Percentiles rank a stretch among this genome's conserved stretches.
These are phyloP conservation scores for Cairina moschata DNA, from an alignment of 2,113 vertebrate genomes.

Conservation along the genomic window DNA sequence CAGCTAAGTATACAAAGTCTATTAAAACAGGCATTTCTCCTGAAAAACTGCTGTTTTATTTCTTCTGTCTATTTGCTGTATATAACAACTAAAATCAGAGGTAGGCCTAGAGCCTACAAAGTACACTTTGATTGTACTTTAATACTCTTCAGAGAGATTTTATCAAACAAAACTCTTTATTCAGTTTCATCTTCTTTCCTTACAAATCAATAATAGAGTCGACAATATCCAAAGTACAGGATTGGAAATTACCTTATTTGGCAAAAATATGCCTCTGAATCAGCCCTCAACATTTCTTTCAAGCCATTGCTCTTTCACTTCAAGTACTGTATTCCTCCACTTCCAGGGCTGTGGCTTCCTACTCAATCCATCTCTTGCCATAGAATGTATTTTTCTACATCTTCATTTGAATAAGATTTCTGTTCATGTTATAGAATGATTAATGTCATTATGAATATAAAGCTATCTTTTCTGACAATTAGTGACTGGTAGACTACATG, in stretches of 20 bases:
- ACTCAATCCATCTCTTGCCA: background rate
- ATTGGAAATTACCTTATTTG: background rate
- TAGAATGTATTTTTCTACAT: background rate
- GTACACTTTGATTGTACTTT: background rate
- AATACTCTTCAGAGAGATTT: background rate
- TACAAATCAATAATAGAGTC: background rate
- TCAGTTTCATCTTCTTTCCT: background rate
- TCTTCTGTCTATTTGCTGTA: background rate
- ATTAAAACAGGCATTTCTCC: background rate
- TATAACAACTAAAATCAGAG: background rate
- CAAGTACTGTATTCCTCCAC: background rate
- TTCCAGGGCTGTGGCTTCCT: background rate
- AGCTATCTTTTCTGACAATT: background rate
- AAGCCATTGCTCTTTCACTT: background rate
- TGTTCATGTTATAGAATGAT: background rate
- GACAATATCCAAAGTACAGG: background rate
- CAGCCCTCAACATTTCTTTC: background rate
- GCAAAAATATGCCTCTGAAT: background rate
- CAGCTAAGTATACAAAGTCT: background rate
- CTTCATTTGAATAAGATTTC: background rate
- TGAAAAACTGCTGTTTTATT: background rate
- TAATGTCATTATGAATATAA: background rate
- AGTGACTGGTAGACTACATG: background rate
- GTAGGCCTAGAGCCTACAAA: background rate
- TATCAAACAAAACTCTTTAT: background rate